These are phyloP conservation scores for Agrochola litura DNA, from an alignment of 2,888 invertebrate species.

Conservation along the genomic window DNA sequence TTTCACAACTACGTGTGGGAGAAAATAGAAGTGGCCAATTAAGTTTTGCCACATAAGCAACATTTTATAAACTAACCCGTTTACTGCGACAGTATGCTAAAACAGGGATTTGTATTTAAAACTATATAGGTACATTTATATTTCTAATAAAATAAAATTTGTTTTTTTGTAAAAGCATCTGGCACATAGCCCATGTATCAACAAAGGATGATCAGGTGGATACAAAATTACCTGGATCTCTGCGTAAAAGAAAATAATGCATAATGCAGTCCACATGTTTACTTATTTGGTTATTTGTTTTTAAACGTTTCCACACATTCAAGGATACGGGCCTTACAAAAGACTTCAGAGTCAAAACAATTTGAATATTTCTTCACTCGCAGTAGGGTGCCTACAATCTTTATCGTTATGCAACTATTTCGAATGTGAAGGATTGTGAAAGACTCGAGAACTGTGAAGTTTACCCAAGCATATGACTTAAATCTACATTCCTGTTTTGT, in stretches of 20 bases:
- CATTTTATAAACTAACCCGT: background rate
- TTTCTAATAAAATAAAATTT: too few species aligned
- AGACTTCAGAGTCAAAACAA: conserved; percentile 2
- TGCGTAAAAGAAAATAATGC: conserved; percentile 11
- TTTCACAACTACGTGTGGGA: background rate
- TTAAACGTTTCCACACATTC: conserved; percentile 1
- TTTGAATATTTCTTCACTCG: conserved; percentile 32
- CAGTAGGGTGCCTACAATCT: background rate
- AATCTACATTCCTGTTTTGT: background rate
- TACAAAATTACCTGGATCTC: background rate
- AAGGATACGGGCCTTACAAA: conserved; percentile 14
- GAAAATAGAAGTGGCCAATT: background rate
- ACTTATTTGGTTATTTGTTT: conserved; percentile 26
- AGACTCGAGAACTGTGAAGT: background rate
- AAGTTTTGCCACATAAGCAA: background rate
- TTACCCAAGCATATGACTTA: background rate
- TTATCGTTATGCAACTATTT: conserved; percentile 18
- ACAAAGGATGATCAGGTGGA: background rate
- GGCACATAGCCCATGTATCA: background rate
- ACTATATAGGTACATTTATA: too few species aligned
- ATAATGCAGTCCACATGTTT: conserved; percentile 13
- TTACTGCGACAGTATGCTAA: background rate
- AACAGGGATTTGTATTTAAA: background rate
- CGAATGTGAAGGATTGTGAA: conserved; percentile 13
- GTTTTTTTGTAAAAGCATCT: background rate